phyloP scores from a whole-genome alignment of 1,140 invertebrate genomes.

The Triops longicaudatus region DNA sequence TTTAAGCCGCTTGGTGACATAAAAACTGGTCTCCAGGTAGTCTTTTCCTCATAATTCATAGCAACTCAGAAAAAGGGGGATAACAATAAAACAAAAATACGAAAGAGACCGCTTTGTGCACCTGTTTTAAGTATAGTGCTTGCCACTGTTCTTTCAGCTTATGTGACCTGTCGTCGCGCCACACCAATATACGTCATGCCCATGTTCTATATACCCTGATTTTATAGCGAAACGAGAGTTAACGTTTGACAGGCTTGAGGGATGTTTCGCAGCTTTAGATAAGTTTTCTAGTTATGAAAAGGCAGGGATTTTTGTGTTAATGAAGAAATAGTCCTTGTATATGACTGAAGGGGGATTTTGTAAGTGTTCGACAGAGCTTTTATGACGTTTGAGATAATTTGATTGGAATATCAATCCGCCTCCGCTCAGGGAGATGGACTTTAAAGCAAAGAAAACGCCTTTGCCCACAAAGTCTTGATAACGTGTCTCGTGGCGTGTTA shows the following conservation, averaged over 20 bases:
- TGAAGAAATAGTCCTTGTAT: too few species aligned
- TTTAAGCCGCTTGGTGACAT: background rate
- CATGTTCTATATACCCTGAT: too few species aligned
- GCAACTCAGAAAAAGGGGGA: background rate
- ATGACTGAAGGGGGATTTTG: too few species aligned
- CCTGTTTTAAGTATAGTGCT: background rate
- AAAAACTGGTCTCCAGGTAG: conserved; percentile 7
- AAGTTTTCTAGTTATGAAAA: too few species aligned
- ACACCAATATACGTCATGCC: too few species aligned
- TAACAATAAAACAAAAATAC: background rate
- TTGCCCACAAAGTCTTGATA: background rate
- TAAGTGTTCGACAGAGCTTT: background rate
- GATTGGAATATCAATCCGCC: background rate
- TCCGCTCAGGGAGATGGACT: background rate
- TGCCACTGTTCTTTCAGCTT: background rate
- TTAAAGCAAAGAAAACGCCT: background rate
- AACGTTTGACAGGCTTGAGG: too few species aligned
- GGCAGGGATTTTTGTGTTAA: too few species aligned
- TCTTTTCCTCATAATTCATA: background rate
- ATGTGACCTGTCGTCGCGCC: background rate
- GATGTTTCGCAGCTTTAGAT: too few species aligned
- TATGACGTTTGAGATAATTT: background rate
- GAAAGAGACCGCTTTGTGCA: background rate
- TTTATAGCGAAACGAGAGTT: too few species aligned
- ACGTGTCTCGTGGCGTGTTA: background rate